These are phyloP conservation scores for Myrmecobius fasciatus DNA, from an alignment of 2,113 vertebrate species.

Conservation along the genomic window DNA sequence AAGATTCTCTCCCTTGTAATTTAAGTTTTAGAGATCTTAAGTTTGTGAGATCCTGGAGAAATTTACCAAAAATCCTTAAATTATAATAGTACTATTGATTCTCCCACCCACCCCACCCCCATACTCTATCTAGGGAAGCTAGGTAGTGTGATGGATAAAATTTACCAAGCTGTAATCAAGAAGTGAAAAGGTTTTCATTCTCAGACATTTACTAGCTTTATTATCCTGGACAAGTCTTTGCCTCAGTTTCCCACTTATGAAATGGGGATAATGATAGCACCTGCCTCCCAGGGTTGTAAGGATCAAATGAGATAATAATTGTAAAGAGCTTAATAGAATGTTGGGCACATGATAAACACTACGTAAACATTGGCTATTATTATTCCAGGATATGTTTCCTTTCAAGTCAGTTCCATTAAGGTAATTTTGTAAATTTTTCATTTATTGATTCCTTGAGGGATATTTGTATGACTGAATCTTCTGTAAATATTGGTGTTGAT, in stretches of 20 bases:
- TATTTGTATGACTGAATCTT: neutral
- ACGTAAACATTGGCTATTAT: neutral
- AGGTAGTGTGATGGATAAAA: neutral
- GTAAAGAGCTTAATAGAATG: neutral
- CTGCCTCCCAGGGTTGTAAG: neutral
- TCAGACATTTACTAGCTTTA: neutral
- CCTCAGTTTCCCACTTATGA: neutral
- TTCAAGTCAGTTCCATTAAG: neutral
- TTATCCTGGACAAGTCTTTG: neutral
- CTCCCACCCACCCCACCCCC: no score
- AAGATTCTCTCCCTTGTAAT: neutral
- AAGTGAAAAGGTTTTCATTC: neutral
- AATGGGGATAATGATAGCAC: neutral
- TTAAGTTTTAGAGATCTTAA: neutral
- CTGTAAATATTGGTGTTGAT: neutral
- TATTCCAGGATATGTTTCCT: neutral
- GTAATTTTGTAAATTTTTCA: slow-evolving; percentile 1
- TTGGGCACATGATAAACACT: neutral
- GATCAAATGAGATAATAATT: neutral
- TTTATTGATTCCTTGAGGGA: neutral
- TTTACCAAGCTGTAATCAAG: neutral
- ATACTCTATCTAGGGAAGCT: neutral
- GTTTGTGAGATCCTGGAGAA: neutral
- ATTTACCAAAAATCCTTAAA: neutral
- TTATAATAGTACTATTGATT: neutral